A percentile compares a stretch with the other conserved stretches of the same genome.
These are phyloP conservation scores for Trachelus tabidus DNA, from an alignment of 2,888 invertebrate species.

Conservation along the genomic window DNA sequence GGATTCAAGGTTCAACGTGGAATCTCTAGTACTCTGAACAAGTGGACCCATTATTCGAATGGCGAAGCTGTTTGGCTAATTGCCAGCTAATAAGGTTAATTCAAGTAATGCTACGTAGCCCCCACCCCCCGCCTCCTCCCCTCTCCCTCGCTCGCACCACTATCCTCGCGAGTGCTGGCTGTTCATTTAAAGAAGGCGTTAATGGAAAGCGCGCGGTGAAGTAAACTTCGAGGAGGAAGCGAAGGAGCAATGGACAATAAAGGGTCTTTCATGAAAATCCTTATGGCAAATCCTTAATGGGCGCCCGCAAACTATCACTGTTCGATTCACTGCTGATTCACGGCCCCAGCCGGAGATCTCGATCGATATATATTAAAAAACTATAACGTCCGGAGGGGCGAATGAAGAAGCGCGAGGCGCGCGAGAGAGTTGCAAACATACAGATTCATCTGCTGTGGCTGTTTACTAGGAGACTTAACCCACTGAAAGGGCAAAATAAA, in stretches of 20 bases:
- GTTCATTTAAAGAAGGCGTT: conserved; percentile 4
- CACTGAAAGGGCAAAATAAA: no score
- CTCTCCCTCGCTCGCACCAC: no score
- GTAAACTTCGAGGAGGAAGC: neutral
- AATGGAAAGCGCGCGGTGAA: neutral
- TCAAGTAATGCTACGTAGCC: conserved; percentile 19
- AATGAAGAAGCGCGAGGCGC: conserved; percentile 24
- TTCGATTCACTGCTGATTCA: no score
- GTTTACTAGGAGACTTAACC: conserved; percentile 8
- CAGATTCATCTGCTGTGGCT: conserved; percentile 37
- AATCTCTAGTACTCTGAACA: neutral
- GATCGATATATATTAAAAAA: no score
- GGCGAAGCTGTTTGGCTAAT: conserved; percentile 38
- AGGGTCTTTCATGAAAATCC: neutral
- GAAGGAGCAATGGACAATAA: neutral
- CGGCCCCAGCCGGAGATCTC: no score
- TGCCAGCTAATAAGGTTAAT: conserved; percentile 43
- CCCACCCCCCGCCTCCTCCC: no score
- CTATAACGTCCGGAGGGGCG: conserved; percentile 1
- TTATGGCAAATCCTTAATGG: no score
- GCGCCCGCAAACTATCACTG: no score
- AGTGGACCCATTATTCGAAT: conserved; percentile 25
- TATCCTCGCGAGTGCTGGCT: neutral
- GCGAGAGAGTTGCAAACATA: conserved; percentile 28
- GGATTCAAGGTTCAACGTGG: neutral